Base-by-base conservation (phyloP, 2,888 invertebrate species). In the Eubasilissa splendida region DNA sequence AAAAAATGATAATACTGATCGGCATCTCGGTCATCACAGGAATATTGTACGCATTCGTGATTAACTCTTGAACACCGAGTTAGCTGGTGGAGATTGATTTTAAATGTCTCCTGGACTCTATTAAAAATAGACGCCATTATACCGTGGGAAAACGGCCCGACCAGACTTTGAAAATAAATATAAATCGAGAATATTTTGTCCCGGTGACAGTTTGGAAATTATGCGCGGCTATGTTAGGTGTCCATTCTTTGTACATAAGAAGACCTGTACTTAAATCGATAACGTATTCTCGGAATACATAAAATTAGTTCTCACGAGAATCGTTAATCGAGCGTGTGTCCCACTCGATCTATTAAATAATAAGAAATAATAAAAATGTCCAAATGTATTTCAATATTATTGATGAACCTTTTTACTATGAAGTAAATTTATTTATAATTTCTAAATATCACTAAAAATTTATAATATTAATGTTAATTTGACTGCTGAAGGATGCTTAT, bases 41-140 rank as follows among this genome's bases (percentile, higher is more conserved):
- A 79, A 81, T 68, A 77, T 78, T 56, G 50, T 50, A 65, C 31
- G 65, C 74, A 78, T 58, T 66, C 58, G 71, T 78, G 66, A 77
- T 77, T 77, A 70, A 59, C 70, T 50, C 70, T 70, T 58, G 58
- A n/a, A n/a, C 22, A 59, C 71, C 52, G 52, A n/a, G 42, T 68
- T 68, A 68, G n/a, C 56, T 71, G 60, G 50, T 22, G 12, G 59
- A 70, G 70, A 76, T 70, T 70, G 80, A 80, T 78, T 78, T 53
- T 14, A 58, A 71, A 71, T 78, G 71, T 66, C 66, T 59, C 54
- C 31, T 12, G 31, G 31, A 42, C 42, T 7, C 73, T 53, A 42
- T 71, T 52, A 78, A 78, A 76, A 12, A 58, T 63, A 4, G 31
- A 33, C 22, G 54, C 65, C 56, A 66, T 54, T 53, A 54, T 31